Conservation (phyloP, 1,140 invertebrate species). For the Fopius arisanus region DNA sequence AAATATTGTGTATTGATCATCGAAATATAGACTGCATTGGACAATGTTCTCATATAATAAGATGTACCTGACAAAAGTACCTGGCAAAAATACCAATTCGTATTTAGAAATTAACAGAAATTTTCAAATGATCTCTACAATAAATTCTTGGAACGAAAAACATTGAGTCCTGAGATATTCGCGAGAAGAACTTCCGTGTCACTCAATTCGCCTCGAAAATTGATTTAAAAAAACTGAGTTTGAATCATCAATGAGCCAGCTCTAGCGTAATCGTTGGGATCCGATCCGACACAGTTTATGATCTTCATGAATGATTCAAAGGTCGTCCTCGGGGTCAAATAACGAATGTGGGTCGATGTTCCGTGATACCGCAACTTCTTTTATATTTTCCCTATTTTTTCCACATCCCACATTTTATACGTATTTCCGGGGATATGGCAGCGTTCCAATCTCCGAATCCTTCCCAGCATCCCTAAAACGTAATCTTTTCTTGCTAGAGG, state of each 20-base stretch:
- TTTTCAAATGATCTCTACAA: too few relatives aligned
- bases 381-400: not conserved
- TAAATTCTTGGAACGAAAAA: too few relatives aligned
- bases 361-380: not conserved
- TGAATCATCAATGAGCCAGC: not conserved
- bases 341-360: not conserved
- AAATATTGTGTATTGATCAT: too few relatives aligned
- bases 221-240: not conserved
- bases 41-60: too few relatives aligned
- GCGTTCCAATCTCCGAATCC: not conserved
- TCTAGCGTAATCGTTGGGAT: not conserved
- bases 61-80: too few relatives aligned
- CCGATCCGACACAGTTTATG: conserved; percentile 4
- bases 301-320: conserved; percentile 11
- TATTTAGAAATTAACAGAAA: too few relatives aligned
- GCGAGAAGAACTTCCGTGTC: not conserved
- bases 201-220: not conserved
- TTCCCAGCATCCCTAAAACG: conserved; percentile 2
- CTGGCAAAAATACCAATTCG: too few relatives aligned
- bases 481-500: conserved; percentile 6
- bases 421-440: not conserved
- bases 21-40: too few relatives aligned
- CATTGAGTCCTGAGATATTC: not conserved
- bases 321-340: conserved; percentile 3
- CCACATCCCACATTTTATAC: not conserved